Evolutionary conservation across 1,140 invertebrate species (phyloP).

Genomic region (Rhagoletis zephyria): DNA sequence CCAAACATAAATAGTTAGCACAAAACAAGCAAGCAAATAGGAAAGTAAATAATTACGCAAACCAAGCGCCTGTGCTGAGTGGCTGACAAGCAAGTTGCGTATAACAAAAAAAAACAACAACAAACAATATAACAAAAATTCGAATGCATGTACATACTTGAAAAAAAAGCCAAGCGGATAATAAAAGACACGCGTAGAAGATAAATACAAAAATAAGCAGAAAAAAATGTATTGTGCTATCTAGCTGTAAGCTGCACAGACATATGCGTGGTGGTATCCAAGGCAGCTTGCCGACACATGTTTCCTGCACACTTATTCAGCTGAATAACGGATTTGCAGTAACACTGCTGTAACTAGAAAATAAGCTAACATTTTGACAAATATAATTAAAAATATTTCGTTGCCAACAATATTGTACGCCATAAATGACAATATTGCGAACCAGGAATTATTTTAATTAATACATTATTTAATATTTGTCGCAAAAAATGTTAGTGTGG

Average conservation of each 20-base stretch:
- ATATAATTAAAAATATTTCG: too few relatives aligned
- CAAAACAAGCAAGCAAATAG: not conserved
- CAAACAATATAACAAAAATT: not conserved
- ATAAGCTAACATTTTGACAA: too few relatives aligned
- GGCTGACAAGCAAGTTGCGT: not conserved
- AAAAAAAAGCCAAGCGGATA: not conserved
- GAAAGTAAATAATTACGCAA: not conserved
- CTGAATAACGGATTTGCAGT: too few relatives aligned
- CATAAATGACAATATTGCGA: too few relatives aligned
- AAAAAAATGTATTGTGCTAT: not conserved
- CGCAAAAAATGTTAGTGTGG: too few relatives aligned
- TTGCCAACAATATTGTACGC: too few relatives aligned
- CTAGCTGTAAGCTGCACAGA: too few relatives aligned
- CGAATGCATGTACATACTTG: slow-evolving; percentile 2
- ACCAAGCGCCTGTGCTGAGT: not conserved
- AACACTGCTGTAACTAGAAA: too few relatives aligned
- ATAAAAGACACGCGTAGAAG: not conserved
- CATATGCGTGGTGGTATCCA: not conserved
- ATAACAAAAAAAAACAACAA: not conserved
- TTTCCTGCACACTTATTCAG: not conserved
- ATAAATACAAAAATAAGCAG: not conserved
- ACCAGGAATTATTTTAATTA: too few relatives aligned
- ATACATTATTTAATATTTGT: too few relatives aligned
- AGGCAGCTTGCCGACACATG: not conserved
- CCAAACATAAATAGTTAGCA: too few relatives aligned